Evolutionary conservation across 2,888 invertebrate species (phyloP), one percentile per base, ranked within the genome.

Genomic region (Drosophila crucigera): DNA sequence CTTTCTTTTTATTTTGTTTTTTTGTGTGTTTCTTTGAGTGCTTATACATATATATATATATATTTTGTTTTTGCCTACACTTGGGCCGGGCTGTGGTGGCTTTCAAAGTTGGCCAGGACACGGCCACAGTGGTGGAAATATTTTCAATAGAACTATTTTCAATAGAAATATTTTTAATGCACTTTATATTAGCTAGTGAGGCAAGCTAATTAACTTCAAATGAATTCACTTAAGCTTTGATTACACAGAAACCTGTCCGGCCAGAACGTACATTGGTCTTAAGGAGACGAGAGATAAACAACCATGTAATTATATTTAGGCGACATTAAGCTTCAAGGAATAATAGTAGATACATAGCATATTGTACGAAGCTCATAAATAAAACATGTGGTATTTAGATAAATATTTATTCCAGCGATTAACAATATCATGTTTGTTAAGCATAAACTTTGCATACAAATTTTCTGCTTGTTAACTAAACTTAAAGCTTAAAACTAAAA

Each of bases 1-100:
- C 19, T 58, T 43, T 22, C 31, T 10, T 31, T 22, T 61, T 61
- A 30, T 69, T 80, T 68, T 66, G 31, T 69, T 80, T 66, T 66
- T 63, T 11, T 14, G 14, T 30, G 39, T 30, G 28, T 39, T 58
- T 39, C 68, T 80, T 89, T 83, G 72, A 89, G 87, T 80, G 73
- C 64, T 76, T 76, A 70, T 25, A 25, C n/a, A n/a, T 28, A 70
- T 58, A 2, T 73, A 77, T 28, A 68, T 52, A 2, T 73, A 25
- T 25, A 25, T 25, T 25, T 25, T 25, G 73, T 33, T 14, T 72
- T 82, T 78, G 79, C 79, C 76, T 88, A 76, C 80, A 73, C 72
- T 88, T 66, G 56, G 66, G 43, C 11, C 66, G 50, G 55, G 31
- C 25, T 37, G 31, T 66, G 52, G 37, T 41, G 47, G 35, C 47